Base-by-base conservation (phyloP, 30 jellyfish, hydroid and myxozoan genomes). In the Aurelia sp. region DNA sequence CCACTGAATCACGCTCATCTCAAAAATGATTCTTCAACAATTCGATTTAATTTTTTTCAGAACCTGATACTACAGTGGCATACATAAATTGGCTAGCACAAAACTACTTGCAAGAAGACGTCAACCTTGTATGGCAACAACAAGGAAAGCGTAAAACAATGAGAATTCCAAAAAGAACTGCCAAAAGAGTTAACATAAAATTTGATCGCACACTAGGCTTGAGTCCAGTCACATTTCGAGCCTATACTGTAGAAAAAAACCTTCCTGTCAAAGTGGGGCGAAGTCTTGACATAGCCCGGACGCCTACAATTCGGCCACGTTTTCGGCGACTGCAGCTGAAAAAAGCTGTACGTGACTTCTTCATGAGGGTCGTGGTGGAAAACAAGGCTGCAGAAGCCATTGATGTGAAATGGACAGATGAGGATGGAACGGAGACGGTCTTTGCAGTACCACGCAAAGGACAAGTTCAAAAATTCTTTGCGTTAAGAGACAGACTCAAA, bases 181-280 rank as follows among this genome's bases (percentile, higher is more conserved):
- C 44, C 35, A 30, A 20, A 6, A 23, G 31, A 13, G 30, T n/a
- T 27, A 86, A 84, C 12, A 41, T 84, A 66, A 65, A 15, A 23
- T 84, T 84, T 74, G 87, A 72, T 31, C 87, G 74, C 41, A n/a
- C 30, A 4, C 55, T 65, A 7, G 93, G 93, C 66, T 10, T 72
- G 15, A 84, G 93, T 62, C 93, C 93, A 4, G 67, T 84, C 31
- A 61, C 55, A 11, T 84, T 84, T 33, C 61, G 82, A 23, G 93
- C 78, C 53, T 58, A 58, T 22, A 74, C 80, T 8, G 82, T 31
- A 7, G n/a, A 50, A 31, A 44, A 27, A 55, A 84, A 72, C 80
- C 79, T 71, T 61, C 87, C 93, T 59, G 93, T 84, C 55, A 84
- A 72, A 22, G 62, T 84, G 57, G 74, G 74, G 53, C 87, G 93